phyloP scores from a whole-genome alignment of 2,797 vertebrate species.

The Poeciliopsis presidionis region DNA sequence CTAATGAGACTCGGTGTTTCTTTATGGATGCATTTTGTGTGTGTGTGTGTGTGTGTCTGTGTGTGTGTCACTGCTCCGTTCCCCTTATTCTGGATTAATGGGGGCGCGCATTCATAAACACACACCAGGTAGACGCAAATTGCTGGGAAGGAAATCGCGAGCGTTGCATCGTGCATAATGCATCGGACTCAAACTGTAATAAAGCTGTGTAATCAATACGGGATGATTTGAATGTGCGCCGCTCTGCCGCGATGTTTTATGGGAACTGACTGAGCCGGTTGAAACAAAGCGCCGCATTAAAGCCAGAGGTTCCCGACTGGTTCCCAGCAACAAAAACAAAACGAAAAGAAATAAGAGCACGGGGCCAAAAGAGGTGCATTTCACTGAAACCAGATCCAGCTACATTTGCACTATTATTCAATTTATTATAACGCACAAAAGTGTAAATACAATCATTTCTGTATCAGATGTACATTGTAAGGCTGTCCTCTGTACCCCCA shows the following conservation, averaged over 20 bases:
- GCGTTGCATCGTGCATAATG: conserved; percentile 33
- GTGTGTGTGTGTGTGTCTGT: too few relatives aligned
- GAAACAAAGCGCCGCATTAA: conserved; percentile 1
- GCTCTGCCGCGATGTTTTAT: conserved; percentile 17
- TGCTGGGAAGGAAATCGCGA: conserved; percentile 30
- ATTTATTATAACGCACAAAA: background rate
- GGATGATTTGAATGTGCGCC: conserved; percentile 33
- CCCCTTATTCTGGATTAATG: conserved; percentile 30
- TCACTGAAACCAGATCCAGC: background rate
- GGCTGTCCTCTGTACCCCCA: background rate
- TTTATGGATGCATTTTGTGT: conserved; percentile 50
- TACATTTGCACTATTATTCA: background rate
- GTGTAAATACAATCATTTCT: background rate
- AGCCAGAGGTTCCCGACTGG: background rate
- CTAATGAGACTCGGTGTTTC: conserved; percentile 60
- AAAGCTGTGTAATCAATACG: conserved; percentile 42
- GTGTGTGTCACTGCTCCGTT: conserved; percentile 19
- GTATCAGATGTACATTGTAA: background rate
- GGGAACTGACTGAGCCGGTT: background rate
- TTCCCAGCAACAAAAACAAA: background rate
- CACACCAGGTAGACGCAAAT: conserved; percentile 27
- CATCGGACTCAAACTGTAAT: conserved; percentile 22
- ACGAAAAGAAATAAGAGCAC: background rate
- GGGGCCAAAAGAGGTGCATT: background rate
- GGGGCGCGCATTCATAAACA: conserved; percentile 28